Conservation (phyloP, 2,888 invertebrate species). For the Ormyrus thymus region DNA sequence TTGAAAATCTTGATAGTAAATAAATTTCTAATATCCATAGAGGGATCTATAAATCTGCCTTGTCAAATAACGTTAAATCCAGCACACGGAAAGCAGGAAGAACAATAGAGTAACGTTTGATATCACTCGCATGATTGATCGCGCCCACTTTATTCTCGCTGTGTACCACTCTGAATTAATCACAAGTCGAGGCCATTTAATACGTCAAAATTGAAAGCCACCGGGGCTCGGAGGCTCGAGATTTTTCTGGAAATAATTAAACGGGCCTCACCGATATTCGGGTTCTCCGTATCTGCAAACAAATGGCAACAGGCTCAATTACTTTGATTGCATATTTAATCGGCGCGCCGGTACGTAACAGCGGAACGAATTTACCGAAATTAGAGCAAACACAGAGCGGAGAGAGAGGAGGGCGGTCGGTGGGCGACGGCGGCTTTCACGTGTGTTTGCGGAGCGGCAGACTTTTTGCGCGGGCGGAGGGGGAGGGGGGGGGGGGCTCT, state of each 20-base stretch:
- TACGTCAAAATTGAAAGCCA: too few species aligned
- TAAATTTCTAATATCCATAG: too few species aligned
- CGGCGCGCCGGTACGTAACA: slow-evolving; percentile 3
- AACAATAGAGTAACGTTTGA: too few species aligned
- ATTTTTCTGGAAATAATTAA: slow-evolving; percentile 11
- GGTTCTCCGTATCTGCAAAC: not conserved
- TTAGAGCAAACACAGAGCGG: slow-evolving; percentile 1
- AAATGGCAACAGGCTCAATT: slow-evolving; percentile 43
- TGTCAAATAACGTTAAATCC: too few species aligned
- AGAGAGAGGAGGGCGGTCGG: not conserved
- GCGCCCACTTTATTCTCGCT: not conserved
- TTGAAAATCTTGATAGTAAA: too few species aligned
- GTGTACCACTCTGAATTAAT: too few species aligned
- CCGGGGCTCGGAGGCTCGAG: too few species aligned
- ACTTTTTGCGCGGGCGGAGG: slow-evolving; percentile 14
- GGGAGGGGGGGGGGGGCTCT: too few species aligned
- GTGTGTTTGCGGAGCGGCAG: slow-evolving; percentile 40
- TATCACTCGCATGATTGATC: not conserved
- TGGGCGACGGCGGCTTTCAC: not conserved
- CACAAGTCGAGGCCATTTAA: too few species aligned
- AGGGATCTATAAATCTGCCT: too few species aligned
- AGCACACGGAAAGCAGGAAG: too few species aligned
- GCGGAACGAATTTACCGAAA: slow-evolving; percentile 29
- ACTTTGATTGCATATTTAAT: slow-evolving; percentile 54
- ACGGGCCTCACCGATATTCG: not conserved